A percentile compares a stretch with the other conserved stretches of the same genome.
These are phyloP conservation scores for Notocelia uddmanniana DNA, from an alignment of 2,888 invertebrate genomes.

Conservation along the genomic window DNA sequence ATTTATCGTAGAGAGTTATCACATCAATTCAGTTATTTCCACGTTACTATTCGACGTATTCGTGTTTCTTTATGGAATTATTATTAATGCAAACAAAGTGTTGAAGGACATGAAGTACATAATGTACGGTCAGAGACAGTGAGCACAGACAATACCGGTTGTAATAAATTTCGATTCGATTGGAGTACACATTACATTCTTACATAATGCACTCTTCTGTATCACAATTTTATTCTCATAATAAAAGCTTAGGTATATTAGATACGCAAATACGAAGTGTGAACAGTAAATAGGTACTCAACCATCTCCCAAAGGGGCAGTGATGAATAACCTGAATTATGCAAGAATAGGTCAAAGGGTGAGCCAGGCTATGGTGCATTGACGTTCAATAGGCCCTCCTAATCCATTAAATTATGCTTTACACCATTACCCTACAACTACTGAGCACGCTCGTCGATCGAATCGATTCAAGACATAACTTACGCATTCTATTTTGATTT, in stretches of 20 bases:
- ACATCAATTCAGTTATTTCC: too few species aligned
- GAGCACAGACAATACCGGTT: too few species aligned
- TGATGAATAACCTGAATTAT: conserved; percentile 27
- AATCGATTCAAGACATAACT: neutral
- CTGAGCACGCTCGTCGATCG: neutral
- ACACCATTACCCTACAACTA: conserved; percentile 9
- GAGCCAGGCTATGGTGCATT: conserved; percentile 14
- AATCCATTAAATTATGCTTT: conserved; percentile 21
- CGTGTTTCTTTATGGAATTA: too few species aligned
- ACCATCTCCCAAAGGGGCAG: conserved; percentile 9
- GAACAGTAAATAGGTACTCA: conserved; percentile 4
- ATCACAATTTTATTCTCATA: neutral
- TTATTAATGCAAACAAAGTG: too few species aligned
- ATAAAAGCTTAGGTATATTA: neutral
- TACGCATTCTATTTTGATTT: neutral
- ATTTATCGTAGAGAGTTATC: too few species aligned
- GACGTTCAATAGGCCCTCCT: conserved; percentile 14
- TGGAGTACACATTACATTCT: neutral
- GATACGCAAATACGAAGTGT: neutral
- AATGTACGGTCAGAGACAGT: too few species aligned
- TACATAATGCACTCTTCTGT: neutral
- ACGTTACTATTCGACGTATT: too few species aligned
- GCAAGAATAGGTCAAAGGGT: conserved; percentile 18
- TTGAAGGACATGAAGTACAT: too few species aligned
- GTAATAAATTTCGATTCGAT: too few species aligned